Percentiles rank a stretch among this genome's conserved stretches.
Conservation (phyloP, 2,888 invertebrate species). For the Eupithecia subumbrata region DNA sequence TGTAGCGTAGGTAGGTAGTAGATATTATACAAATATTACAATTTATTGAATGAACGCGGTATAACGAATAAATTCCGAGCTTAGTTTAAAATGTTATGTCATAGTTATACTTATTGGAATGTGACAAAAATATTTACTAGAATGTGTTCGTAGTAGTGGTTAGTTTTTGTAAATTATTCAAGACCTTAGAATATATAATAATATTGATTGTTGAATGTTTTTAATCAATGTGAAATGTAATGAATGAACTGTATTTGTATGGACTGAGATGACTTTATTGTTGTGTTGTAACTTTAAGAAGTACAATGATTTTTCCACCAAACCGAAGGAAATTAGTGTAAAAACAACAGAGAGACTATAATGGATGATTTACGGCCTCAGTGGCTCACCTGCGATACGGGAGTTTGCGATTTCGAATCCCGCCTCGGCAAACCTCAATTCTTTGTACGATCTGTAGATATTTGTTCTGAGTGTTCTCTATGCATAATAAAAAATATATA, state of each 20-base stretch:
- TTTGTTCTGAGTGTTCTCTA: not conserved
- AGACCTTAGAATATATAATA: constrained; percentile 13
- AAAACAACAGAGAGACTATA: not conserved
- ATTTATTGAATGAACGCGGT: constrained; percentile 22
- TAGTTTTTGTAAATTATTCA: constrained; percentile 43
- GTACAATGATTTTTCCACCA: constrained; percentile 58
- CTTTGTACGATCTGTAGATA: not conserved
- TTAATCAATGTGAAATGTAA: constrained; percentile 19
- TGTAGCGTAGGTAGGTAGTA: constrained; percentile 50
- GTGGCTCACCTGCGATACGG: not conserved
- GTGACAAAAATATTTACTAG: constrained; percentile 40
- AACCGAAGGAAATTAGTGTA: not conserved
- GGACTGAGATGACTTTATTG: constrained; percentile 16
- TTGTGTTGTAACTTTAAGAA: constrained; percentile 27
- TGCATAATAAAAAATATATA: not conserved
- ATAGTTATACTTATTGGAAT: constrained; percentile 53
- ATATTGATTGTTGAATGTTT: constrained; percentile 37
- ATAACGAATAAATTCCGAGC: constrained; percentile 65
- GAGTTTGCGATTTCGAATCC: not conserved
- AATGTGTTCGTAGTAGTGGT: constrained; percentile 62
- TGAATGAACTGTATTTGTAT: constrained; percentile 22
- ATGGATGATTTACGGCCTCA: not conserved
- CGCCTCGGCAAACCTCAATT: too few species aligned
- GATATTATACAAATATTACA: constrained; percentile 48
- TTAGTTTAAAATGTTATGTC: constrained; percentile 62